Evolutionary conservation across 2,113 vertebrate species (phyloP).

Genomic region (Chamaea fasciata): DNA sequence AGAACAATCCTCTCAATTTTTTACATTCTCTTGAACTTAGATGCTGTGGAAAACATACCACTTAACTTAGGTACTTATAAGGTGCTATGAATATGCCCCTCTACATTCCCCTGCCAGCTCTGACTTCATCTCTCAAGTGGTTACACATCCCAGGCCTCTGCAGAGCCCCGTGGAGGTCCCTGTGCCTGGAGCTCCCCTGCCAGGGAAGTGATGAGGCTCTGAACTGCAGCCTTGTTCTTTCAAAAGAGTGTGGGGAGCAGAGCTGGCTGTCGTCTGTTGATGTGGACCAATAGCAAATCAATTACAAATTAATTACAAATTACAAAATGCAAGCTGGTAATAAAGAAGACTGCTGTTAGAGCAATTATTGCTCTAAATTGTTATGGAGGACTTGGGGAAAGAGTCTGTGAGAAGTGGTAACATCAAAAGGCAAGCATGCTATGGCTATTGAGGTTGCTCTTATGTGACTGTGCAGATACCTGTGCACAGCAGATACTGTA

Average conservation of each 20-base stretch:
- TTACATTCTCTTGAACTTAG: background rate
- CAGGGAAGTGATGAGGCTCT: background rate
- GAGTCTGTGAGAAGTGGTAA: background rate
- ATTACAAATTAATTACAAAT: background rate
- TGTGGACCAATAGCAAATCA: background rate
- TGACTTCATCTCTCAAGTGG: background rate
- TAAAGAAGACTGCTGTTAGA: background rate
- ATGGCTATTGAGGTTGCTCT: background rate
- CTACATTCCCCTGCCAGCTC: background rate
- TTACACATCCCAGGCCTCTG: background rate
- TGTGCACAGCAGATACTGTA: background rate
- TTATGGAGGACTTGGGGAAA: background rate
- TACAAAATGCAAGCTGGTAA: background rate
- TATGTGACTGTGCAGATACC: background rate
- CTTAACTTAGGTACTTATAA: conserved; percentile 13
- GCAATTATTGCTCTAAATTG: background rate
- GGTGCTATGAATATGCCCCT: background rate
- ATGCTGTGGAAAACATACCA: background rate
- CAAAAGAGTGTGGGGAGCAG: background rate
- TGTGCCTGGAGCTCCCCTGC: background rate
- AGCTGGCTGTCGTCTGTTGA: accelerated
- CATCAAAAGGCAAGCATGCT: background rate
- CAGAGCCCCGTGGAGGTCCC: background rate
- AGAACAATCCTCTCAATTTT: background rate
- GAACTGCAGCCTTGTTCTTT: background rate